Evolutionary conservation across 2,888 invertebrate species (phyloP).

Genomic region (Cephus spinipes): DNA sequence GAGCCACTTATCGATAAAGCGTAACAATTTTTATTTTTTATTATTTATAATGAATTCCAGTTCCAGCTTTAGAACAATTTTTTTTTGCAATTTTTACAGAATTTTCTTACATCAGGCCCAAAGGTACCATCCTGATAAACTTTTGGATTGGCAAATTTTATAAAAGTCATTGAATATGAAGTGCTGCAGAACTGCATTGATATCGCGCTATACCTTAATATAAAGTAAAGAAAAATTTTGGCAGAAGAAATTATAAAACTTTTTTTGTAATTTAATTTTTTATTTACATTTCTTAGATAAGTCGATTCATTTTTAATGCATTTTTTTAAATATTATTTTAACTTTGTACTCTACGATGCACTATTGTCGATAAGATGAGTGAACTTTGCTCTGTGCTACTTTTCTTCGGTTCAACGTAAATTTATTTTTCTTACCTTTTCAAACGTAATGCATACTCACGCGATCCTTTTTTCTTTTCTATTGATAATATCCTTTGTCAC

Average conservation of each 20-base stretch:
- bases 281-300: neutral
- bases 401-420: neutral
- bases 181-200: too few relatives aligned
- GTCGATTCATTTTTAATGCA: too few relatives aligned
- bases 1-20: neutral
- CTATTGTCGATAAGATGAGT: neutral
- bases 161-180: neutral
- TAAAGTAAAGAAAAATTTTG: too few relatives aligned
- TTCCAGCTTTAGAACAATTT: too few relatives aligned
- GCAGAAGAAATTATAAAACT: too few relatives aligned
- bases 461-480: neutral
- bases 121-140: neutral
- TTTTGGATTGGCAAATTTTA: neutral
- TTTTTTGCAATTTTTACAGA: neutral
- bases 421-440: neutral
- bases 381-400: neutral
- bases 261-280: neutral
- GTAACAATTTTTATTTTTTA: neutral
- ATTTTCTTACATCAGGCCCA: neutral
- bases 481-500: neutral
- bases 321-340: neutral
- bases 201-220: too few relatives aligned
- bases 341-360: neutral
- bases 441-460: neutral
- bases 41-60: neutral